These are phyloP conservation scores for Falco rusticolus DNA, from an alignment of 2,797 vertebrate genomes.

Conservation along the genomic window DNA sequence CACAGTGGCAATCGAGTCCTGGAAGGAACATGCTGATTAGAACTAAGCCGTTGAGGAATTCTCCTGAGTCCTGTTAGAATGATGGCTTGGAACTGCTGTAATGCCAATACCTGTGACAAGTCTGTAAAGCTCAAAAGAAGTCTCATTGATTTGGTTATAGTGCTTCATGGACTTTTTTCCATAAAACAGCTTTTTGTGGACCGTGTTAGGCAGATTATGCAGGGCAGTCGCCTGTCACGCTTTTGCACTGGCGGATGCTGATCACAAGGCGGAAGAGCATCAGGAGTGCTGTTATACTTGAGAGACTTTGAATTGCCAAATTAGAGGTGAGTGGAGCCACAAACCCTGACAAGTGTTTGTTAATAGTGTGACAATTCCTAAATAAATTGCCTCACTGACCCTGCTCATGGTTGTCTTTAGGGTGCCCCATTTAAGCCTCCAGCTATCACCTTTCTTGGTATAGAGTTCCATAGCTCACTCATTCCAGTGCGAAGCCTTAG, in stretches of 20 bases:
- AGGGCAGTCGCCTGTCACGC: neutral
- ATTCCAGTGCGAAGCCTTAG: neutral
- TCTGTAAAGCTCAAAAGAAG: neutral
- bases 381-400: neutral
- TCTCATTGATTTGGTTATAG: neutral
- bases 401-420: neutral
- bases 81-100: neutral
- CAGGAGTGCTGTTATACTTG: neutral
- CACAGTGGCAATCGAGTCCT: neutral
- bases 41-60: neutral
- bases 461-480: neutral
- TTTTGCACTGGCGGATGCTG: neutral
- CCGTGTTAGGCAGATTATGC: fast-evolving
- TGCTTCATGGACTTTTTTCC: neutral
- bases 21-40: neutral
- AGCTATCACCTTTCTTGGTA: neutral
- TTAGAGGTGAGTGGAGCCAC: neutral
- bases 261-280: neutral
- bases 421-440: neutral
- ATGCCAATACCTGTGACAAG: neutral
- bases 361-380: neutral
- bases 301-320: neutral
- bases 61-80: neutral
- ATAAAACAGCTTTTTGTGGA: neutral
- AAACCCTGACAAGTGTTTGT: fast-evolving